Evolutionary conservation across 2,113 vertebrate species (phyloP).

Genomic region (Larimichthys polyactis): DNA sequence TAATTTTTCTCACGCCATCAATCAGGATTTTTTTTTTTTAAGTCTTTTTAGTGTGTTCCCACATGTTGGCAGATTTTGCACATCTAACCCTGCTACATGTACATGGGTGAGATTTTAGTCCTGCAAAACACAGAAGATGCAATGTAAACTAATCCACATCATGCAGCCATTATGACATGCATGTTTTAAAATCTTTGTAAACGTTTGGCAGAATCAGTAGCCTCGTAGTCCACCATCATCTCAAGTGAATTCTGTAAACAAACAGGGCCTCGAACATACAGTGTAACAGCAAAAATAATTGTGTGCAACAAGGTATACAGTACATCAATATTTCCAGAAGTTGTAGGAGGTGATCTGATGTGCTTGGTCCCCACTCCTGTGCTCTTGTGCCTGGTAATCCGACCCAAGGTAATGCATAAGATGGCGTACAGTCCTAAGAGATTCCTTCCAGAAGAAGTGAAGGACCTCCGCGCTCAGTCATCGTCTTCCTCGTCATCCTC

Average conservation of each 20-base stretch:
- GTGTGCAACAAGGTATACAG: constrained; percentile 60
- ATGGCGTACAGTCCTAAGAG: constrained; percentile 52
- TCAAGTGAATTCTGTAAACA: constrained; percentile 63
- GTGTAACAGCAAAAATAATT: constrained; percentile 62
- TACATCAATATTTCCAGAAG: constrained; percentile 59
- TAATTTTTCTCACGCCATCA: neutral
- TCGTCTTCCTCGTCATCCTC: constrained; percentile 81
- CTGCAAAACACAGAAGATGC: constrained; percentile 61
- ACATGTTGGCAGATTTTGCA: constrained; percentile 52
- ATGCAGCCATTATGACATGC: constrained; percentile 84
- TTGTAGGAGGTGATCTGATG: constrained; percentile 66
- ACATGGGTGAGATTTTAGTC: constrained; percentile 27
- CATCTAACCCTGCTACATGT: constrained; percentile 18
- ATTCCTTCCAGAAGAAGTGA: constrained; percentile 48
- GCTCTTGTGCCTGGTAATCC: constrained; percentile 65
- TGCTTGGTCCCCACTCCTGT: constrained; percentile 76
- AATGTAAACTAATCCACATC: constrained; percentile 73
- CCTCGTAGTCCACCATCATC: constrained; percentile 36
- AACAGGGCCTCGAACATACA: constrained; percentile 54
- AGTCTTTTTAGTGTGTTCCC: constrained; percentile 36
- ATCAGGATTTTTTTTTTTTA: constrained; percentile 2
- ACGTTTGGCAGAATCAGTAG: constrained; percentile 63
- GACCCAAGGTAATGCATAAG: constrained; percentile 69
- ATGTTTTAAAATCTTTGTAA: constrained; percentile 75
- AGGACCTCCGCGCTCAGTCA: constrained; percentile 67